Base-by-base conservation (phyloP, 2,113 vertebrate species). In the Grammomys dolichurus region DNA sequence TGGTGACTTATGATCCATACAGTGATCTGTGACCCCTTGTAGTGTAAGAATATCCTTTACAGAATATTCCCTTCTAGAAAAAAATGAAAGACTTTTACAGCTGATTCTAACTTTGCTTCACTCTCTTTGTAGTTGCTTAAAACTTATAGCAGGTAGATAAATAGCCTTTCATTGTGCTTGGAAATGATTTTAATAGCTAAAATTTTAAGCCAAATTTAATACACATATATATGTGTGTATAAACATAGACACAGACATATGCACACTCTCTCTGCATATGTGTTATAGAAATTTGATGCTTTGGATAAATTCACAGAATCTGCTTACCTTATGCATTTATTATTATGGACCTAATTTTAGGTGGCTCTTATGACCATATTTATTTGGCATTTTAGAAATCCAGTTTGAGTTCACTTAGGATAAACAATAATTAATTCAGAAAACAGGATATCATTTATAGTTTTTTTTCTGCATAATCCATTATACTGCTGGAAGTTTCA, bases 121-220 rank as follows among this genome's bases (percentile, higher is more conserved):
- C 16, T 94, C 89, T 93, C 54, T 85, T 97, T 98, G n/a, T 43
- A 24, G 77, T 2, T 72, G 12, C 51, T 92, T 93, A 92, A 90
- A 88, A 94, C 81, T 81, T 84, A 91, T 17, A 65, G 31, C 73
- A 73, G 60, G 65, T 77, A 96, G 82, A 90, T 81, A 96, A 77
- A 94, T 84, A 72, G 10, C 43, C 46, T 51, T 92, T 56, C 48
- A 22, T 89, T 92, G 48, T 93, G 14, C 92, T 75, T 81, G 65
- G 72, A 96, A 96, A 91, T 81, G 33, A 95, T 84, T 98, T 98
- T 97, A 98, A 96, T 98, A 95, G 93, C 97, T 51, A 51, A 51
- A 51, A 51, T 51, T 51, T 97, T 97, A 96, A 96, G 33, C 82
- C 93, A 98, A 97, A 95, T 89, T 43, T 54, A 46, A 90, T 90